Evolutionary conservation across 2,888 invertebrate species (phyloP), one percentile per base, ranked within the genome.

Genomic region (Sepioteuthis lessoniana): DNA sequence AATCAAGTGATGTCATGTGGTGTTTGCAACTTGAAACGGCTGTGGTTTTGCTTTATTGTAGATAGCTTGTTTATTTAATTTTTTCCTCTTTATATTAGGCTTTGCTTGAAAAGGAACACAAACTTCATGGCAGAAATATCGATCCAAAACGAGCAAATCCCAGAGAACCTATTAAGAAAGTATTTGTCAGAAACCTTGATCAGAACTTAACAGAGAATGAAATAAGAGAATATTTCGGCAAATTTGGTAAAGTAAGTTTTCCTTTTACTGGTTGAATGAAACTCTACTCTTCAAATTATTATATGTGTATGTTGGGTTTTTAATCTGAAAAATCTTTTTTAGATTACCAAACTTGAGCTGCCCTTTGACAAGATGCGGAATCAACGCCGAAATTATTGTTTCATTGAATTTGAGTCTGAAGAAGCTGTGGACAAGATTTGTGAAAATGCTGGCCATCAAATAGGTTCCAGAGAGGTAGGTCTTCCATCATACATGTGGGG

Each of bases 361-460:
- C 99, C 99, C 94, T 99, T 98, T 97, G 99, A 99, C 97, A 99
- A 99, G 97, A 98, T 98, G 97, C 99, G 99, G 98, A 99, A 99
- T 97, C 99, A 99, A 97, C 98, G 99, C 96, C 98, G 99, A 98
- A 99, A 98, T 95, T 99, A 99, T 98, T 99, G 99, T 97, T 99
- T 99, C 97, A 99, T 99, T 97, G 99, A 99, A 95, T 99, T 99
- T 97, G 99, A 99, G 97, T 98, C 98, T 55, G 99, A 99, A 97
- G 98, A 98, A 97, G 98, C 99, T 94, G 99, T 99, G 55, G 98
- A 98, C 96, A 99, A 99, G 95, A 95, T 96, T 46, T 95, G 96
- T 90, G 96, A 95, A 76, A 94, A 95, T 46, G 91, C 94, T 93
- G 95, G 94, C 94, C 96, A 96, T 94, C 96, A 95, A 95, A 94